Base-by-base conservation (phyloP, 2,113 vertebrate species). In the Ovibos moschatus region DNA sequence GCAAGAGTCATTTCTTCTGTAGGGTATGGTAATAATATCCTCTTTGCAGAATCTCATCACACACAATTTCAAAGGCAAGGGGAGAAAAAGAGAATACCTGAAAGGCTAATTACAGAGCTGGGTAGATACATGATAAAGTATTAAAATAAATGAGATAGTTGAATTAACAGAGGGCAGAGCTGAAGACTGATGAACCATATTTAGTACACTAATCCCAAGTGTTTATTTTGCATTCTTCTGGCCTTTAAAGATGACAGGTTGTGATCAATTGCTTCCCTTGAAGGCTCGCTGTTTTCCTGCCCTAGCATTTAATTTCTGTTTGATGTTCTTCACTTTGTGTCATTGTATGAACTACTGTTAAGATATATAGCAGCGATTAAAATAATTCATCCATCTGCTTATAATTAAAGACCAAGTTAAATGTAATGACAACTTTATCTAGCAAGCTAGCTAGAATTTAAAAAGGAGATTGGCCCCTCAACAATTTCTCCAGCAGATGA, bases 381-480 rank as follows among this genome's bases (percentile, higher is more conserved):
- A 99, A 99, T 99, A 99, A 99, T 99, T 99, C 98, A 99, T 98
- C 98, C 99, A 99, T 99, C 98, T 99, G 98, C 96, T 98, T 99
- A 98, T 99, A 99, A 99, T 99, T 99, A 99, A 99, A 99, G 99
- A 97, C 97, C 98, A 95, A 98, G 98, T 98, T 98, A 98, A 98
- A 98, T 13, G 40, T 98, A 99, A 99, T 99, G 99, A 99, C 98
- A 99, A 99, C 98, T 99, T 99, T 98, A 99, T 99, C 98, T 98
- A 98, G 97, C 95, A 98, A 98, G 97, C 87, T 95, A 98, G 97
- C 98, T 96, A 98, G 98, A 98, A 96, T 98, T 98, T 98, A 97
- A 97, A 99, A 99, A 92, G 94, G 94, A 98, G 96, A 76, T 92
- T 83, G 91, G 88, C 91, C 95, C 90, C 96, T 92, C 92, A 98